phyloP scores from a whole-genome alignment of 2,113 vertebrate species.

The Odocoileus hemionus region DNA sequence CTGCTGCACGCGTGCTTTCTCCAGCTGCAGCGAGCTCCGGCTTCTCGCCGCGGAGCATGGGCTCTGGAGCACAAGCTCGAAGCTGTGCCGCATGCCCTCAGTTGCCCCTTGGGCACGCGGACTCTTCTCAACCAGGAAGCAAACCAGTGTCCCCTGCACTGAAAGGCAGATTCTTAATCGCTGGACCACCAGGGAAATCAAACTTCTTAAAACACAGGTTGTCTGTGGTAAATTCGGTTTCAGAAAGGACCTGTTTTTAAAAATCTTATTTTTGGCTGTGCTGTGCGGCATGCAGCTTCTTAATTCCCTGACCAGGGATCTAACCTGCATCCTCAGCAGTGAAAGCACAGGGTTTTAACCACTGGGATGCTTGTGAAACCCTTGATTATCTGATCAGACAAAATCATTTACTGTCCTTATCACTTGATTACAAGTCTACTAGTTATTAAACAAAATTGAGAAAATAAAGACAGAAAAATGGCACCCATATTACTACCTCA shows the following conservation, averaged over 20 bases:
- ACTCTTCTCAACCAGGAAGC: neutral
- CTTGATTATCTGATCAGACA: neutral
- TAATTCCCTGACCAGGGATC: neutral
- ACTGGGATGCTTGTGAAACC: neutral
- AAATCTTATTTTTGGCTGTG: neutral
- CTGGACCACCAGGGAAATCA: neutral
- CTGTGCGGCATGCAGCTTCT: neutral
- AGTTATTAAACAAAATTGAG: neutral
- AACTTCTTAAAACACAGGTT: neutral
- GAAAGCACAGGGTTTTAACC: neutral
- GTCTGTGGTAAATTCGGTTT: neutral
- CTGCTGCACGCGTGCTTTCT: neutral
- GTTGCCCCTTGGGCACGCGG: neutral
- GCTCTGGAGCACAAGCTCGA: rapidly evolving
- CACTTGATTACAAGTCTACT: neutral
- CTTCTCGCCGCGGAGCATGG: neutral
- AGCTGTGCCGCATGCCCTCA: neutral
- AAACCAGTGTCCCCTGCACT: neutral
- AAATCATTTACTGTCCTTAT: neutral
- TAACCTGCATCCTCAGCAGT: neutral
- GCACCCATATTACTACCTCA: neutral
- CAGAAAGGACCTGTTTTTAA: neutral
- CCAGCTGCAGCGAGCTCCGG: neutral
- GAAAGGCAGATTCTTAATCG: neutral
- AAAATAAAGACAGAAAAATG: neutral